phyloP scores from a whole-genome alignment of 64 coral and sea anemone genomes.

The Anthopleura sola region DNA sequence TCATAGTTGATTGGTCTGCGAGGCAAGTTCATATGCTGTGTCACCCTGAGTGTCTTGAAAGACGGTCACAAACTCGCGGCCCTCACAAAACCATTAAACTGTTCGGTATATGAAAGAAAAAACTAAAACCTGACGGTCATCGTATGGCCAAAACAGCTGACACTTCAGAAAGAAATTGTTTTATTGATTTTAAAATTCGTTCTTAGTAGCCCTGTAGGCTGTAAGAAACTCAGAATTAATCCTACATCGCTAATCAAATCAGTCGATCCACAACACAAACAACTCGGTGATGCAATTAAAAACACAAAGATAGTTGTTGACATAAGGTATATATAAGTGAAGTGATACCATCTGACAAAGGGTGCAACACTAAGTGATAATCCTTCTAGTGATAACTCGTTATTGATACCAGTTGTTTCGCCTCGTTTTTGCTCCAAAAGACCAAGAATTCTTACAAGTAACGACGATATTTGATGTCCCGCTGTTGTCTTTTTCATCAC shows the following conservation, averaged over 20 bases:
- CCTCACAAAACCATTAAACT: neutral
- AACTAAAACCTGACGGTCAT: neutral
- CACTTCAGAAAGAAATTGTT: neutral
- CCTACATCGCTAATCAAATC: neutral
- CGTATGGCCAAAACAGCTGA: neutral
- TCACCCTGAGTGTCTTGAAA: neutral
- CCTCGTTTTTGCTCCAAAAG: neutral
- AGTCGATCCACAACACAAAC: neutral
- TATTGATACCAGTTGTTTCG: neutral
- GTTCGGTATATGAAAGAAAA: neutral
- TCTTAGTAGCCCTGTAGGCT: neutral
- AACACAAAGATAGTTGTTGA: neutral
- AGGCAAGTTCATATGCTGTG: neutral
- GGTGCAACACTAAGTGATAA: neutral
- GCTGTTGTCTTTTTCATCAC: neutral
- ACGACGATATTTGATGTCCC: neutral
- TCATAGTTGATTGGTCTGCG: constrained; percentile 11
- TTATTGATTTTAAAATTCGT: neutral
- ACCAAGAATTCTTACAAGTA: neutral
- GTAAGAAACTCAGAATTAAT: neutral
- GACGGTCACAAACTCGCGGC: neutral
- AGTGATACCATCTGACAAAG: neutral
- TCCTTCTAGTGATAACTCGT: neutral
- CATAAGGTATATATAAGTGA: neutral
- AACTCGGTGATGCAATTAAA: constrained; percentile 1